A percentile compares a stretch with the other conserved stretches of the same genome.
Evolutionary conservation across 2,797 vertebrate species (phyloP).

Genomic region (Pangasius macronema): DNA sequence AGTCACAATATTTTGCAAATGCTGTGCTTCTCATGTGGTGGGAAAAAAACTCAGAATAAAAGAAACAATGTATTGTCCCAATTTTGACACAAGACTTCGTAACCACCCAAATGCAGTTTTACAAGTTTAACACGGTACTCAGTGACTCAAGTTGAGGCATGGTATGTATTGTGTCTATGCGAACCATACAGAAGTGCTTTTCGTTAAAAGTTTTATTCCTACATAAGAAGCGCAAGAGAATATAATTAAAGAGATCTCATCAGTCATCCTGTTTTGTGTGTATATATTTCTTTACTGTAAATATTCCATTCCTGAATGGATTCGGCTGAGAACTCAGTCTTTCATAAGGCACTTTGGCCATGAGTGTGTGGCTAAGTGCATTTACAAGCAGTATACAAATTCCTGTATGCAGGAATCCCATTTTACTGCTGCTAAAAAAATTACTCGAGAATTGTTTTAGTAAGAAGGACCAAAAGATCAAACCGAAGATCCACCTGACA

Average conservation of each 20-base stretch:
- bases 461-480: too few species aligned
- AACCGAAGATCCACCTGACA: too few species aligned
- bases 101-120: not conserved
- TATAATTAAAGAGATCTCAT: not conserved
- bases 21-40: not conserved
- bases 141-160: not conserved
- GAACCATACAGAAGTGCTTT: not conserved
- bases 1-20: not conserved
- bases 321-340: not conserved
- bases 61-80: not conserved
- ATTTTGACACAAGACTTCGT: not conserved
- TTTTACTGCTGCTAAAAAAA: not conserved
- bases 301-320: not conserved
- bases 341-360: not conserved
- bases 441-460: too few species aligned
- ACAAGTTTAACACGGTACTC: constrained; percentile 12
- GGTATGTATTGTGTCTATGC: not conserved
- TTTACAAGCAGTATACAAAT: not conserved
- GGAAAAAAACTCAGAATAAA: not conserved
- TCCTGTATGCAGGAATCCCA: not conserved
- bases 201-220: not conserved
- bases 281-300: not conserved
- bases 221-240: not conserved
- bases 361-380: not conserved
- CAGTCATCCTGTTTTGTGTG: not conserved